These are phyloP conservation scores for Bradypus variegatus DNA, from an alignment of 2,797 vertebrate genomes.

Conservation along the genomic window DNA sequence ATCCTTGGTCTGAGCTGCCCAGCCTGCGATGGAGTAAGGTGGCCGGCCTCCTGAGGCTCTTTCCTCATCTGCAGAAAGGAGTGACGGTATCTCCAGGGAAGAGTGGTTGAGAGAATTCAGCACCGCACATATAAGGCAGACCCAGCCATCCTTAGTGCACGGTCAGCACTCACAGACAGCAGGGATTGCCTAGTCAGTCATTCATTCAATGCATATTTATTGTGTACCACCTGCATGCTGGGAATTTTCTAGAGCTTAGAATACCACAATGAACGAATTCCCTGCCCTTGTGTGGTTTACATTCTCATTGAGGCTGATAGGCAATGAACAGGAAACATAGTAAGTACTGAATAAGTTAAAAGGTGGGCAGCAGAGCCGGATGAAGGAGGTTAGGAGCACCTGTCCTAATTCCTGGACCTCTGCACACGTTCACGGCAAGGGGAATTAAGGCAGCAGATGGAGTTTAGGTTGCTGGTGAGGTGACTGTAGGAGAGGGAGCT, in stretches of 20 bases:
- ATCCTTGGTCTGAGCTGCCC: not conserved
- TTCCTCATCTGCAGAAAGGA: not conserved
- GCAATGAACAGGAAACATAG: not conserved
- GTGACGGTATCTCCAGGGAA: not conserved
- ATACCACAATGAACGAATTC: not conserved
- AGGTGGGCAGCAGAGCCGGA: not conserved
- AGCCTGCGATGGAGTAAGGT: not conserved
- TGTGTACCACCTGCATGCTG: not conserved
- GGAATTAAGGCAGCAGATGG: not conserved
- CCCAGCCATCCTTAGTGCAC: rapidly evolving
- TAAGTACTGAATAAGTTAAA: not conserved
- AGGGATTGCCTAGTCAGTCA: too few relatives aligned
- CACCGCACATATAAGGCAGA: rapidly evolving
- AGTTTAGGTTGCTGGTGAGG: not conserved
- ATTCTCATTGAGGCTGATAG: rapidly evolving
- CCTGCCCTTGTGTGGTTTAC: not conserved
- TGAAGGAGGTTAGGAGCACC: not conserved
- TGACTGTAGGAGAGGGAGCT: not conserved
- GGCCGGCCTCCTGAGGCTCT: not conserved
- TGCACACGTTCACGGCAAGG: rapidly evolving
- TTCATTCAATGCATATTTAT: not conserved
- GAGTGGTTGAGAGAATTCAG: not conserved
- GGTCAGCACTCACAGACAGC: rapidly evolving
- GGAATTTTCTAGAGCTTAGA: not conserved
- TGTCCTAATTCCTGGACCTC: rapidly evolving